Base-by-base conservation (phyloP, 2,888 invertebrate genomes). In the Chrysolina americana region DNA sequence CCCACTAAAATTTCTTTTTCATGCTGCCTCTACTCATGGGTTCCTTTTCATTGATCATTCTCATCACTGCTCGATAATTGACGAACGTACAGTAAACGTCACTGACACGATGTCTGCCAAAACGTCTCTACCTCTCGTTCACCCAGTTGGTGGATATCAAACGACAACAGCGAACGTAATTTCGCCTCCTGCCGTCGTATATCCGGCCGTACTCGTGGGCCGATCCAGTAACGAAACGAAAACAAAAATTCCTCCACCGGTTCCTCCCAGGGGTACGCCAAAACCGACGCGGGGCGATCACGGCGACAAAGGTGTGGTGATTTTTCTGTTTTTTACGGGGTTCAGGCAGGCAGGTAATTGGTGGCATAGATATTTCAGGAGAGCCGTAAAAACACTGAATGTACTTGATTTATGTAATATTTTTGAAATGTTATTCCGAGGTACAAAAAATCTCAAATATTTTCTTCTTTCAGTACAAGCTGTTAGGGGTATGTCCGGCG, bases 231-330 rank as follows among this genome's bases (percentile, higher is more conserved):
- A 86, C 73, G 89, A 89, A 75, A 85, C 88, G 69, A 94, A 94
- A 88, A 91, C 93, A 82, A 94, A 94, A 88, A 92, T 96, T 53
- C 96, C 96, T 56, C 96, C 96, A 70, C 96, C 96, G 23, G 96
- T 96, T 68, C 96, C 96, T 70, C 96, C 96, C 4, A 90, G 96
- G 83, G 95, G 95, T 73, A 94, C 94, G 36, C 94, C 94, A 59
- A 93, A 93, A 87, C 88, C 90, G 74, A 92, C 91, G 87, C 89
- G 91, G 48, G 90, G 90, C 56, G 89, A 88, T 73, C 78, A 80
- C 75, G 82, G 81, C 72, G 85, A 85, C 80, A 87, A 87, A 87
- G 88, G 88, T 87, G 87, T 82, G 86, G 75, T 70, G 68, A 56
- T 56, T 44, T 73, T 71, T 64, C 50, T 68, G 62, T 63, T 70